phyloP scores from a whole-genome alignment of 2,888 invertebrate genomes.

The Archaeoteleia sp. region DNA sequence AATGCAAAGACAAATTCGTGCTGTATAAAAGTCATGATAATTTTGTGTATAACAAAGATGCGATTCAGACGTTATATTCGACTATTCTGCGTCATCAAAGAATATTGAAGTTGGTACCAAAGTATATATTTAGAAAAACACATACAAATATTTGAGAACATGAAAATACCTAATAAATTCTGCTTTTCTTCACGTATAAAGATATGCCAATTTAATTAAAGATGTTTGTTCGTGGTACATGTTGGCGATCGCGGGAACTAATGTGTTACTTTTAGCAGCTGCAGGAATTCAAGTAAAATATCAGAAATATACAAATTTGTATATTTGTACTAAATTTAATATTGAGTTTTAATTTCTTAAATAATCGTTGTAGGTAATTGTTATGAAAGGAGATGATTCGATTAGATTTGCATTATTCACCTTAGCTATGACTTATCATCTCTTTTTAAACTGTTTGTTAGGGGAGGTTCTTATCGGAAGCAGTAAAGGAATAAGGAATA shows the following conservation, averaged over 20 bases:
- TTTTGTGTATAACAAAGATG: too few species aligned
- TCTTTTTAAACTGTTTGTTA: slow-evolving; percentile 10
- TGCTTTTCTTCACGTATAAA: not conserved
- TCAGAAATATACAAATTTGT: too few species aligned
- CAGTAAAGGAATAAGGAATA: slow-evolving; percentile 3
- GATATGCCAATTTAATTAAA: slow-evolving; percentile 13
- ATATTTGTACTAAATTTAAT: not conserved
- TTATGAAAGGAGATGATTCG: slow-evolving; percentile 5
- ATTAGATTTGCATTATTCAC: slow-evolving; percentile 12
- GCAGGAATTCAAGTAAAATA: slow-evolving; percentile 23
- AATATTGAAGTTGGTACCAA: not conserved
- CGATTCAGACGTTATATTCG: too few species aligned
- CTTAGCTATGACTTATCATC: slow-evolving; percentile 4
- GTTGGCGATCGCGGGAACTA: slow-evolving; percentile 5
- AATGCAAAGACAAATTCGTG: too few species aligned
- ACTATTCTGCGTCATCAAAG: too few species aligned
- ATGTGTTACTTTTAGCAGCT: slow-evolving; percentile 10
- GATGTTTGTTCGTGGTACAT: slow-evolving; percentile 18
- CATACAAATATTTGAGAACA: not conserved
- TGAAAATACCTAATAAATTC: not conserved
- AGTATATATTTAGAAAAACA: not conserved
- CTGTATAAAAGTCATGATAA: too few species aligned
- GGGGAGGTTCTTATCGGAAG: slow-evolving; percentile 5
- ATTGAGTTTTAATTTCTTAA: not conserved
- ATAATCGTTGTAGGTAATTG: slow-evolving; percentile 9